Evolutionary conservation across 1,140 invertebrate species (phyloP).

Genomic region (Chelonus insularis): DNA sequence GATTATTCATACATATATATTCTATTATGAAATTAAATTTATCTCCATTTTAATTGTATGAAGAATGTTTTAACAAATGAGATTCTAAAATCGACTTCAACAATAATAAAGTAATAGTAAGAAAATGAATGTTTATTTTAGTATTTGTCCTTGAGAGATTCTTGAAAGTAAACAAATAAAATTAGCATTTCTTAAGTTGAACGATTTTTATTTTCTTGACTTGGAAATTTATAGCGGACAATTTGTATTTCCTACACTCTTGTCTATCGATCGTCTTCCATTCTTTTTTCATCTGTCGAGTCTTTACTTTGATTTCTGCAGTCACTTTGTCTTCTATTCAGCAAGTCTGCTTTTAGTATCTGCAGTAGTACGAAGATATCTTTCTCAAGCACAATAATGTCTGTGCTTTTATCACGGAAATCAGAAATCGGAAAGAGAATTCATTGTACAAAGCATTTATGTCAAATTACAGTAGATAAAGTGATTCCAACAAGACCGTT

Average conservation of each 20-base stretch:
- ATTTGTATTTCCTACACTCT: background rate
- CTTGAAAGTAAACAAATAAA: too few species aligned
- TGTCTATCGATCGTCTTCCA: background rate
- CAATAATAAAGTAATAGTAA: too few species aligned
- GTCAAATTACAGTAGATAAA: background rate
- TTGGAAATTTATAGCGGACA: background rate
- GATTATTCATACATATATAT: too few species aligned
- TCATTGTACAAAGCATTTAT: background rate
- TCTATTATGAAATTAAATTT: too few species aligned
- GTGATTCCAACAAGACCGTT: background rate
- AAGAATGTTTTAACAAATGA: too few species aligned
- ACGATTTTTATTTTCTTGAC: too few species aligned
- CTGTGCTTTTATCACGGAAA: background rate
- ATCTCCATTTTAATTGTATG: too few species aligned
- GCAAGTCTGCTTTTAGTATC: conserved; percentile 1
- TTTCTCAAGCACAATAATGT: background rate
- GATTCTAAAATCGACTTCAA: too few species aligned
- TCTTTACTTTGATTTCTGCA: background rate
- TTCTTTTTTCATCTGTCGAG: background rate
- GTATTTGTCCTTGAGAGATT: too few species aligned
- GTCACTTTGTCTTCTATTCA: conserved; percentile 6
- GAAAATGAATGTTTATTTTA: too few species aligned
- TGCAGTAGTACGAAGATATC: conserved; percentile 2
- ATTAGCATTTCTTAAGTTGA: too few species aligned
- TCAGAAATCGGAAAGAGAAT: too few species aligned